Conservation (phyloP, 2,113 vertebrate species). For the Pongo abelii region DNA sequence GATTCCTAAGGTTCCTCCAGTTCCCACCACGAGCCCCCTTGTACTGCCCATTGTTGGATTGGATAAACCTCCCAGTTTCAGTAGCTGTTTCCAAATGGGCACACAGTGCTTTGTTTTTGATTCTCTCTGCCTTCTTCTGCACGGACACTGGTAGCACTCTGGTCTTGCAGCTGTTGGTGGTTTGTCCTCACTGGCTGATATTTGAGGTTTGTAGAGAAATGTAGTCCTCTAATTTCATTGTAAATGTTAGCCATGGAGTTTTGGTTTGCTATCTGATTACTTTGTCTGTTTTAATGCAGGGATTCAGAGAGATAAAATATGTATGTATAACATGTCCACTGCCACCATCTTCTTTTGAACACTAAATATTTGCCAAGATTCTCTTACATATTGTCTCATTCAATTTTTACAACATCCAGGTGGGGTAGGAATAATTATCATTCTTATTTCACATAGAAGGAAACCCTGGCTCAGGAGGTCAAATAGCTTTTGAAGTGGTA, state of each 20-base stretch:
- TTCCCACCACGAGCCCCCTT: rapidly evolving
- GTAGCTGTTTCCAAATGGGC: rapidly evolving
- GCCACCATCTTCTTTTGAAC: background rate
- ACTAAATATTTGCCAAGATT: background rate
- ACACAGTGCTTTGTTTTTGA: background rate
- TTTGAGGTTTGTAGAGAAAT: background rate
- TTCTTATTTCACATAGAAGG: background rate
- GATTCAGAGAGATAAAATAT: background rate
- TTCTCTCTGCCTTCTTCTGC: background rate
- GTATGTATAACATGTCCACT: background rate
- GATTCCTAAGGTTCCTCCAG: background rate
- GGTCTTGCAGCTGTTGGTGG: background rate
- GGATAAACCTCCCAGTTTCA: background rate
- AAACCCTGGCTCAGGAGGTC: background rate
- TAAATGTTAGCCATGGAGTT: background rate
- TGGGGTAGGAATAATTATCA: background rate
- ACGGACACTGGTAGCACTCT: background rate
- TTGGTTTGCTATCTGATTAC: slow-evolving; percentile 8
- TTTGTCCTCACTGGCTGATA: background rate
- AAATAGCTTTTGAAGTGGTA: background rate
- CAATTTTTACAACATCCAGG: background rate
- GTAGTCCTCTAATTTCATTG: background rate
- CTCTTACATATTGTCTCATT: background rate
- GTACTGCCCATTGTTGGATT: rapidly evolving
- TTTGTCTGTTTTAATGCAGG: background rate